Evolutionary conservation across 2,797 vertebrate species (phyloP).

Genomic region (Hydrophis major): DNA sequence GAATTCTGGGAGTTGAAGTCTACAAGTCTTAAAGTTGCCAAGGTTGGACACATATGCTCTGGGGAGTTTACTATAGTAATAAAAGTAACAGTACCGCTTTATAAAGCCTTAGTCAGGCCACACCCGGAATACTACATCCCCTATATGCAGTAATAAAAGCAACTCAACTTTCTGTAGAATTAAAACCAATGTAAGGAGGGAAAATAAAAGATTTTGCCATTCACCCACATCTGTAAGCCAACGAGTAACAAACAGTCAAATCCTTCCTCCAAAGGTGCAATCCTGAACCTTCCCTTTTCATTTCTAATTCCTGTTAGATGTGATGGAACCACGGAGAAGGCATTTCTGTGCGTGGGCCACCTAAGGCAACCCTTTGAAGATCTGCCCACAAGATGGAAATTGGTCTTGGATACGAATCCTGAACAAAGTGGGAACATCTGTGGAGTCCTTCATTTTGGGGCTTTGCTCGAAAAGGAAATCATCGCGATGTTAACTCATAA

Average conservation of each 20-base stretch:
- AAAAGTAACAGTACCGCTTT: no score
- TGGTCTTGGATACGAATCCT: background rate
- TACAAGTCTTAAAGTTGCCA: no score
- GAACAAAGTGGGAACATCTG: background rate
- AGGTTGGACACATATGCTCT: no score
- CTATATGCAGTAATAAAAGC: background rate
- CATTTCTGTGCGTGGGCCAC: background rate
- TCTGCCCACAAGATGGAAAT: background rate
- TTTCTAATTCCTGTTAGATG: slow-evolving; percentile 3
- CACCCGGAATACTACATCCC: no score
- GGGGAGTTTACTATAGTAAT: no score
- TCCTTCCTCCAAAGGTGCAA: background rate
- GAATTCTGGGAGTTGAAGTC: background rate
- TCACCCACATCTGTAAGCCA: background rate
- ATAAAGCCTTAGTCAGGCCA: no score
- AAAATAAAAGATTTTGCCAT: background rate
- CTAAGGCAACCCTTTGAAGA: background rate
- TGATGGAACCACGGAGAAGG: background rate
- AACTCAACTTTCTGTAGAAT: background rate
- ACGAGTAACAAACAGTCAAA: background rate
- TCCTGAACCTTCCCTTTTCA: slow-evolving; percentile 2
- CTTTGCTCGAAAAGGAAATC: background rate
- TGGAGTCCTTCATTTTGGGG: background rate
- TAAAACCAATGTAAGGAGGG: background rate
- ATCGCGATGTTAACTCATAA: no score